Percentiles rank a stretch among this genome's conserved stretches.
Evolutionary conservation across 2,113 vertebrate species (phyloP).

Genomic region (Lophochroa leadbeateri): DNA sequence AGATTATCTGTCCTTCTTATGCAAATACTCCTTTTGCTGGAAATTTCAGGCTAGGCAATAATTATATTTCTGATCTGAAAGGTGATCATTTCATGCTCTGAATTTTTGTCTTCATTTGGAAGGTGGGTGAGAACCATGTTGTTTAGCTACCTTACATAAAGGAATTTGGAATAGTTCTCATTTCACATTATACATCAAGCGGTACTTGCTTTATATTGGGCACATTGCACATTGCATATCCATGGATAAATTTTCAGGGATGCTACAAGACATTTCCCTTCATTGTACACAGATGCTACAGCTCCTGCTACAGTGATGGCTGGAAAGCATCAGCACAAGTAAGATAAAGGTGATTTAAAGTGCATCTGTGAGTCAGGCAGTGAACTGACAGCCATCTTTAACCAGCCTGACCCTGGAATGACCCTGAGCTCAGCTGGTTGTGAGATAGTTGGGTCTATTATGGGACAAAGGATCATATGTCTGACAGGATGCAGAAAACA

Average conservation of each 20-base stretch:
- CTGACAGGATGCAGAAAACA: constrained; percentile 68
- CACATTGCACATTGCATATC: not conserved
- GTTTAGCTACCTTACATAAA: constrained; percentile 29
- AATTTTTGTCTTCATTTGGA: constrained; percentile 29
- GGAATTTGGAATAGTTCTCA: constrained; percentile 53
- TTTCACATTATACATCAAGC: constrained; percentile 13
- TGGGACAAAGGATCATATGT: constrained; percentile 75
- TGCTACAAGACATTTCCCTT: not conserved
- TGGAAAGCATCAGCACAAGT: constrained; percentile 71
- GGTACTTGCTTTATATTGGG: not conserved
- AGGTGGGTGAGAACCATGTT: constrained; percentile 30
- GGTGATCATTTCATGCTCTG: constrained; percentile 32
- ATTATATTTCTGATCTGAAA: constrained; percentile 57
- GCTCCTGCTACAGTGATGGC: constrained; percentile 54
- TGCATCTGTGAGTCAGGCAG: constrained; percentile 54
- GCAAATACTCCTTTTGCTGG: constrained; percentile 58
- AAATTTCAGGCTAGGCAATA: constrained; percentile 60
- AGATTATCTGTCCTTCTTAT: constrained; percentile 56
- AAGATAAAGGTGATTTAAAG: constrained; percentile 79
- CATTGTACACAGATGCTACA: not conserved
- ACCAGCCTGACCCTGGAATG: constrained; percentile 79
- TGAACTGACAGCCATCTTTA: constrained; percentile 81
- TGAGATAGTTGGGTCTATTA: constrained; percentile 72
- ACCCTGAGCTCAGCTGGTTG: constrained; percentile 79
- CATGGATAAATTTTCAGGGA: not conserved